A percentile compares a stretch with the other conserved stretches of the same genome.
phyloP scores from a whole-genome alignment of 2,888 invertebrate species.

The Coelogynopora nodosa region DNA sequence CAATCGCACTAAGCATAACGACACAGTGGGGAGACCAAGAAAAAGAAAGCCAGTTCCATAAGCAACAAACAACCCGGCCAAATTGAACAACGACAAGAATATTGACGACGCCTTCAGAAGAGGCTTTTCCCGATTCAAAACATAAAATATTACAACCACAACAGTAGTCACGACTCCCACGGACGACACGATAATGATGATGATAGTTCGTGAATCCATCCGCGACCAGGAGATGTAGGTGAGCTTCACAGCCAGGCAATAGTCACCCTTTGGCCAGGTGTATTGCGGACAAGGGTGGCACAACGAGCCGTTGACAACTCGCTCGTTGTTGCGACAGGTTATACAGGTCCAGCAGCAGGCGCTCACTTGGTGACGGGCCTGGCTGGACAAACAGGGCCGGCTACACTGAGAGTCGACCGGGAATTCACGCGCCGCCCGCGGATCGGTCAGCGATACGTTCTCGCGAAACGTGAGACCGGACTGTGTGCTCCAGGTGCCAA shows the following conservation, averaged over 20 bases:
- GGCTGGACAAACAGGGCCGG: not conserved
- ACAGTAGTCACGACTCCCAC: not conserved
- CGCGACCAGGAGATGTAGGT: not conserved
- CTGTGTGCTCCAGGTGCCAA: not conserved
- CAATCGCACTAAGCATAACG: not conserved
- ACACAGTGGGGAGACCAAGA: not conserved
- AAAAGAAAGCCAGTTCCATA: not conserved
- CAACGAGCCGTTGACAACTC: too few species aligned
- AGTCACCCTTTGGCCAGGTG: not conserved
- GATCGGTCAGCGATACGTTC: not conserved
- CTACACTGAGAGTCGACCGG: not conserved
- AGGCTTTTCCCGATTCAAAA: not conserved
- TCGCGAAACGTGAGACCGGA: not conserved
- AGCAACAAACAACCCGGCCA: not conserved
- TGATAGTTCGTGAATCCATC: not conserved
- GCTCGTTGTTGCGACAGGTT: slow-evolving; percentile 8
- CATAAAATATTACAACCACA: not conserved
- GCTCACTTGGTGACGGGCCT: not conserved
- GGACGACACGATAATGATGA: not conserved
- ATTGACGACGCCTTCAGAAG: slow-evolving; percentile 14
- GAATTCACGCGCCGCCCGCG: not conserved
- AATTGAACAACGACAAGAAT: not conserved
- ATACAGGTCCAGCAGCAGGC: not conserved
- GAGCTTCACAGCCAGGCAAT: not conserved
- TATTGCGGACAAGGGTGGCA: slow-evolving; percentile 7